These are phyloP conservation scores for Narcine bancroftii DNA, from an alignment of 2,113 vertebrate species.

Conservation along the genomic window DNA sequence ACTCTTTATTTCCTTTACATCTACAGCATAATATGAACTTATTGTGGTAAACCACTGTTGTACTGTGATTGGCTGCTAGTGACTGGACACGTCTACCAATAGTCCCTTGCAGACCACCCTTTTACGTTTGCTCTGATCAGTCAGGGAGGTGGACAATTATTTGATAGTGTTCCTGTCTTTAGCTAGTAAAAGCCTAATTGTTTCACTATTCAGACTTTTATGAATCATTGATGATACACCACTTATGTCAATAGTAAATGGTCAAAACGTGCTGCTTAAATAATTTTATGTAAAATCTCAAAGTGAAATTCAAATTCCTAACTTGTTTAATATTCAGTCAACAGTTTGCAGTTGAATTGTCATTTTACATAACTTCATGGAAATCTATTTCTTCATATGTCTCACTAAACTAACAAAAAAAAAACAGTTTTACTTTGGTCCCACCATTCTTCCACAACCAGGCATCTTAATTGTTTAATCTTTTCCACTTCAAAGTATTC, in stretches of 20 bases:
- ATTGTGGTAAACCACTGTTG: too few relatives aligned
- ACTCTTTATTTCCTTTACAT: neutral
- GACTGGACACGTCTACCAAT: too few relatives aligned
- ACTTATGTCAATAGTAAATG: neutral
- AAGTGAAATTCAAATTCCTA: neutral
- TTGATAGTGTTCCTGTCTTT: too few relatives aligned
- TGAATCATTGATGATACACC: too few relatives aligned
- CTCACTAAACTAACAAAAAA: neutral
- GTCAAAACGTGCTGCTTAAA: neutral
- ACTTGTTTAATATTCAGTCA: neutral
- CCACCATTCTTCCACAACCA: neutral
- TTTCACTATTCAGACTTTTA: too few relatives aligned
- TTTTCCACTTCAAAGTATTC: neutral
- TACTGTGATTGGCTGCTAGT: too few relatives aligned
- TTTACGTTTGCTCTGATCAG: too few relatives aligned
- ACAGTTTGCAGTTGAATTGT: neutral
- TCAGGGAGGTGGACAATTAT: too few relatives aligned
- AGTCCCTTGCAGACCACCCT: too few relatives aligned
- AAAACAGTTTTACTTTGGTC: neutral
- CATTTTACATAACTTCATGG: too few relatives aligned
- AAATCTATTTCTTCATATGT: neutral
- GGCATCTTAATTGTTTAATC: neutral
- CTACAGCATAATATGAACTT: neutral
- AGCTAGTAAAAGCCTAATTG: too few relatives aligned
- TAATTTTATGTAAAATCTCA: conserved; percentile 12